These are phyloP conservation scores for Lutjanus erythropterus DNA, from an alignment of 2,113 vertebrate species.

Conservation along the genomic window DNA sequence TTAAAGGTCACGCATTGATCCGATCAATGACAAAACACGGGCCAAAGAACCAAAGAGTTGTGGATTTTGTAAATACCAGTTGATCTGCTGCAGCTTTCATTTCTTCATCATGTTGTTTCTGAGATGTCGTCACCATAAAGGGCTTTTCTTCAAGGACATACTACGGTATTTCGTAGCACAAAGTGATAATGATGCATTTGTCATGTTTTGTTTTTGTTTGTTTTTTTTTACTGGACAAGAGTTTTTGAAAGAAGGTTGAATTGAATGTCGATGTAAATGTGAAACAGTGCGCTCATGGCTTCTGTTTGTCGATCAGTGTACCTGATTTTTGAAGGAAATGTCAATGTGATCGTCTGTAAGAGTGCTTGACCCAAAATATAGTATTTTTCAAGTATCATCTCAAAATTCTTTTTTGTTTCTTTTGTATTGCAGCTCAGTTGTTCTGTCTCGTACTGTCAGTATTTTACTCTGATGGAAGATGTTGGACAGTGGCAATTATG, in stretches of 20 bases:
- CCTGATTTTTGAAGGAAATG: constrained; percentile 50
- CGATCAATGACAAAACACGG: not conserved
- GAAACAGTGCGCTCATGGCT: constrained; percentile 20
- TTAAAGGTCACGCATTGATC: not conserved
- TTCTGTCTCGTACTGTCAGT: not conserved
- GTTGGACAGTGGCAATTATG: not conserved
- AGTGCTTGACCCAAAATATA: constrained; percentile 41
- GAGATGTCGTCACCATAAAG: constrained; percentile 22
- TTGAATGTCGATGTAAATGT: constrained; percentile 50
- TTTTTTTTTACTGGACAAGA: not conserved
- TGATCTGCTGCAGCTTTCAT: constrained; percentile 3
- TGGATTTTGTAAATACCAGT: constrained; percentile 1
- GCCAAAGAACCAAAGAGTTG: constrained; percentile 19
- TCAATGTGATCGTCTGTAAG: constrained; percentile 38
- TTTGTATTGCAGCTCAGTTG: not conserved
- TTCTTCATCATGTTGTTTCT: not conserved
- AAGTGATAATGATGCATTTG: constrained; percentile 14
- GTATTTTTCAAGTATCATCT: constrained; percentile 32
- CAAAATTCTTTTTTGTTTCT: not conserved
- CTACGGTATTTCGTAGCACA: constrained; percentile 6
- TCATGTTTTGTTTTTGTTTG: not conserved
- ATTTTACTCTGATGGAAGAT: too few species aligned
- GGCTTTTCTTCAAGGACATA: constrained; percentile 36
- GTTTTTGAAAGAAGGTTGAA: constrained; percentile 16
- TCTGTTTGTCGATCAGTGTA: constrained; percentile 8